Conservation (phyloP, 2,888 invertebrate genomes). For the Cheilosia pagana region DNA sequence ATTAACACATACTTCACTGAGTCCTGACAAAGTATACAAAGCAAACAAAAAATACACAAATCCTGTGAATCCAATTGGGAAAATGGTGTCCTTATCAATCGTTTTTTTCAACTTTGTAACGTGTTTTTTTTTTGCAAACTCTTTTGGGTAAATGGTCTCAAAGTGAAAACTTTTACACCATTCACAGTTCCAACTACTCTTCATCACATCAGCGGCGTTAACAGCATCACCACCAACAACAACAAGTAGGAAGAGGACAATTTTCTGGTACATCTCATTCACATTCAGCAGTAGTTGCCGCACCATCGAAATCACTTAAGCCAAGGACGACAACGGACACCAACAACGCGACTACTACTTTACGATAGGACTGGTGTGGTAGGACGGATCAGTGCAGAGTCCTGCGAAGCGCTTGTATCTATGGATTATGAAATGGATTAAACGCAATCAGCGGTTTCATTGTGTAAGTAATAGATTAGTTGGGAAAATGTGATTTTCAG, state of each 20-base stretch:
- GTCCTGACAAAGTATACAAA: not conserved
- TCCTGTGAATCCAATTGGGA: slow-evolving; percentile 19
- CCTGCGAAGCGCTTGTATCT: slow-evolving; percentile 29
- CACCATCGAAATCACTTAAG: slow-evolving; percentile 5
- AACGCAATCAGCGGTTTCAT: slow-evolving; percentile 61
- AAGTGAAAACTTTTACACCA: slow-evolving; percentile 10
- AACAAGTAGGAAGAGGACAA: slow-evolving; percentile 17
- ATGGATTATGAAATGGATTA: slow-evolving; percentile 67
- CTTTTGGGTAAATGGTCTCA: slow-evolving; percentile 20
- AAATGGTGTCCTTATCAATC: slow-evolving; percentile 14
- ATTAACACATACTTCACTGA: not conserved
- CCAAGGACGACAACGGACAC: not conserved
- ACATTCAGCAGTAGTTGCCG: no score
- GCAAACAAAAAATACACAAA: not conserved
- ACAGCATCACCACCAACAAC: not conserved
- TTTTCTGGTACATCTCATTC: not conserved
- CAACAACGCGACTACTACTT: not conserved
- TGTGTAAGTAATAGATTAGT: slow-evolving; percentile 56
- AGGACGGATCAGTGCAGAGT: slow-evolving; percentile 29
- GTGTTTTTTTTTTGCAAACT: not conserved
- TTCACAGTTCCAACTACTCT: slow-evolving; percentile 16
- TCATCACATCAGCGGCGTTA: not conserved
- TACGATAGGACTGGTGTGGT: not conserved
- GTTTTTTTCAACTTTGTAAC: not conserved
- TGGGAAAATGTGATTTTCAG: slow-evolving; percentile 4